Base-by-base conservation (phyloP, 2,797 vertebrate species). In the Bryconaethiops microstoma region DNA sequence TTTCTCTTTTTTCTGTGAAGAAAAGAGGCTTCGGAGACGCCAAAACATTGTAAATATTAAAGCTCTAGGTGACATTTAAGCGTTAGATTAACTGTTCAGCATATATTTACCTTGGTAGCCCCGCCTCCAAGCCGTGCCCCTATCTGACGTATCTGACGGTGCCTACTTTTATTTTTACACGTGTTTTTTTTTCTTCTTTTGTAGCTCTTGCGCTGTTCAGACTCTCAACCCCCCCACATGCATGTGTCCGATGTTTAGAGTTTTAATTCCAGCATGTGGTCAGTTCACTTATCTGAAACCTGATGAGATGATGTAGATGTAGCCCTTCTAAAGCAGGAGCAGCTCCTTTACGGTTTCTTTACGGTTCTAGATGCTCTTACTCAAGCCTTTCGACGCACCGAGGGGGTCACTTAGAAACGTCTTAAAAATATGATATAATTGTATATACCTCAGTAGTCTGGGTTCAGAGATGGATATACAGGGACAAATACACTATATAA, bases 361-460 rank as follows among this genome's bases (percentile, higher is more conserved):
- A n/a, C 5, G 16, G 35, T 42, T 68, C 40, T n/a, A 21, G 65
- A 8, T 68, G 2, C 45, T 29, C 42, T 16, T 25, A 1, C 19
- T 10, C 17, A 21, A 25, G 68, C 17, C 6, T 52, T 48, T 54
- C 3, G 17, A 29, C 69, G 35, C 50, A 17, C 48, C 29, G 14
- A 45, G n/a, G n/a, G n/a, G n/a, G 23, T 80, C 16, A 67, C 59
- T 19, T 79, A 45, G 50, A 65, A 65, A 25, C 25, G 54, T 35
- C n/a, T 23, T 80, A 60, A 72, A 80, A 19, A 72, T 64, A 63
- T 52, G 74, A 23, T 64, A 70, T 62, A 5, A 48, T 48, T 48
- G 45, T 79, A 73, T 39, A 60, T 78, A 78, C 40, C 29, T 62
- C 65, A 76, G 79, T 67, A 17, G n/a, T 74, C 48, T 23, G 16